These are phyloP conservation scores for Apamea monoglypha DNA, from an alignment of 2,888 invertebrate species.

Conservation along the genomic window DNA sequence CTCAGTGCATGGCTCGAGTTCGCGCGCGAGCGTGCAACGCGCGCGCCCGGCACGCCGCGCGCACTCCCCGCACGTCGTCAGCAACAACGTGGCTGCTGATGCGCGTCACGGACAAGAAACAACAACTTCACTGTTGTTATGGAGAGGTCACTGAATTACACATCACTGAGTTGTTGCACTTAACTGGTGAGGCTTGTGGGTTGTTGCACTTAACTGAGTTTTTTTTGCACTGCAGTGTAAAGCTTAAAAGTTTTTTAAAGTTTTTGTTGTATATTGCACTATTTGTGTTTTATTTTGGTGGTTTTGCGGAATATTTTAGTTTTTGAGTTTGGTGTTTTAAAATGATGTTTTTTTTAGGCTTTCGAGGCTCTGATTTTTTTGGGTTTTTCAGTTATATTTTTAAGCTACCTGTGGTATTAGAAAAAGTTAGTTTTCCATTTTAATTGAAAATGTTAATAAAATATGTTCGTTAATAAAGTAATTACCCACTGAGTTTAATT, in stretches of 20 bases:
- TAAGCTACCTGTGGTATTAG: not conserved
- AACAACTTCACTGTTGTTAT: slow-evolving; percentile 43
- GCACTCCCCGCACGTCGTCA: slow-evolving; percentile 77
- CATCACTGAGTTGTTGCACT: slow-evolving; percentile 48
- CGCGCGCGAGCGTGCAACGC: slow-evolving; percentile 83
- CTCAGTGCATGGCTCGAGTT: slow-evolving; percentile 82
- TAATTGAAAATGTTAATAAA: not conserved
- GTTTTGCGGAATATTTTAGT: not conserved
- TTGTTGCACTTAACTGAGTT: slow-evolving; percentile 34
- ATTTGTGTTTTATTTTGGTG: not conserved
- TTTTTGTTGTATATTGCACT: not conserved
- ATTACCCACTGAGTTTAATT: not conserved
- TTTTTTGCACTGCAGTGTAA: slow-evolving; percentile 7
- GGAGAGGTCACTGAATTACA: slow-evolving; percentile 41
- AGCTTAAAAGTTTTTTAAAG: too few species aligned
- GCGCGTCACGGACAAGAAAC: slow-evolving; percentile 32
- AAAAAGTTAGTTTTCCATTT: not conserved
- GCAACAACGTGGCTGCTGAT: slow-evolving; percentile 74
- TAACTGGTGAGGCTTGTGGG: slow-evolving; percentile 21
- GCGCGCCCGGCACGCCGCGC: slow-evolving; percentile 83
- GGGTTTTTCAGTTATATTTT: not conserved
- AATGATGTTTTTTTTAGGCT: not conserved
- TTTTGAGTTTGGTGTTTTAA: not conserved
- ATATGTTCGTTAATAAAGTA: not conserved
- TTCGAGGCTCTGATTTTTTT: not conserved